Evolutionary conservation across 1,140 invertebrate genomes (phyloP).

Genomic region (Temnothorax longispinosus): DNA sequence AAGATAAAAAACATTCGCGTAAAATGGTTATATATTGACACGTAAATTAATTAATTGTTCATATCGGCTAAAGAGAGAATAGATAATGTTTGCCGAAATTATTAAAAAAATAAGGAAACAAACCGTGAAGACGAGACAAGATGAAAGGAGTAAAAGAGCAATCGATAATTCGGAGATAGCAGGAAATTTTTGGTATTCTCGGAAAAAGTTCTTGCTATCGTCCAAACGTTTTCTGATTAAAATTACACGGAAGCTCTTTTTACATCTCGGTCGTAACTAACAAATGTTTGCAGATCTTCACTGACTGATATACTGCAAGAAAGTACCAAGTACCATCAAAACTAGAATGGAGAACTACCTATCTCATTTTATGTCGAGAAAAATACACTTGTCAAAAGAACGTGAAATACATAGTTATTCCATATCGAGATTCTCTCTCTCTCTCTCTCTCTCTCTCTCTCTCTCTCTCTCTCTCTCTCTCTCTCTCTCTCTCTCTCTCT

Average conservation of each 20-base stretch:
- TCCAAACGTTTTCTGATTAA: conserved; percentile 31
- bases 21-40: conserved; percentile 37
- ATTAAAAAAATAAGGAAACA: neutral
- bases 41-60: conserved; percentile 61
- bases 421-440: neutral
- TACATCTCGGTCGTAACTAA: conserved; percentile 28
- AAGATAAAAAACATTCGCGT: neutral
- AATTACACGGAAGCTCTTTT: conserved; percentile 40
- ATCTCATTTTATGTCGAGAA: neutral
- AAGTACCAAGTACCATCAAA: neutral
- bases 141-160: neutral
- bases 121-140: neutral
- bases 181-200: neutral
- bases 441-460: too few relatives aligned
- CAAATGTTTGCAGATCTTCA: conserved; percentile 34
- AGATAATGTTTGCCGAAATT: conserved; percentile 6
- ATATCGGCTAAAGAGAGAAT: neutral
- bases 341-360: neutral
- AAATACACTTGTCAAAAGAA: conserved; percentile 3
- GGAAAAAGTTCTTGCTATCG: conserved; percentile 30
- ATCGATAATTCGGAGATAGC: neutral
- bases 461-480: too few relatives aligned
- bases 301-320: conserved; percentile 12
- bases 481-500: neutral
- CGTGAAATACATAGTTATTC: neutral